Conservation (phyloP, 2,797 vertebrate genomes). For the Argya squamiceps region DNA sequence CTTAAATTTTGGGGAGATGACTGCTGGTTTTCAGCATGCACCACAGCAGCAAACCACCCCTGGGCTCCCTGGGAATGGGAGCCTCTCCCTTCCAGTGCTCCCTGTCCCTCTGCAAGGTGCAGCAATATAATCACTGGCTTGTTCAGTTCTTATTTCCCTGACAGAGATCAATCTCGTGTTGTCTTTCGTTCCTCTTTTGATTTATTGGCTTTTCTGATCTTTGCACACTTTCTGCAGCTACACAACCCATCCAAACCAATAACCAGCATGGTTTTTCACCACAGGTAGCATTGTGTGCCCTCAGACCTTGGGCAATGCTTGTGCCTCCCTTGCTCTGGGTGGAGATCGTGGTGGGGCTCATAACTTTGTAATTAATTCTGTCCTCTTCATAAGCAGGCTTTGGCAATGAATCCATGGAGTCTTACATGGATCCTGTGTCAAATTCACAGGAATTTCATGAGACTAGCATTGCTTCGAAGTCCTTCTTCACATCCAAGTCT, state of each 20-base stretch:
- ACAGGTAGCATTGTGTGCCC: accelerated
- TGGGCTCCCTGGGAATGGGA: not conserved
- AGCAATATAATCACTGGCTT: not conserved
- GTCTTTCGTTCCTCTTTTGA: not conserved
- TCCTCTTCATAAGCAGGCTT: not conserved
- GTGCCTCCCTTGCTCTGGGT: not conserved
- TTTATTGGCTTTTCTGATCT: not conserved
- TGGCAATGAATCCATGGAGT: not conserved
- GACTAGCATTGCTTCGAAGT: not conserved
- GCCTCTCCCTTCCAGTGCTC: not conserved
- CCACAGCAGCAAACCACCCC: not conserved
- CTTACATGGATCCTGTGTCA: accelerated
- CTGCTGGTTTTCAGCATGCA: not conserved
- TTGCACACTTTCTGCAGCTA: not conserved
- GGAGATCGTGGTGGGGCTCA: not conserved
- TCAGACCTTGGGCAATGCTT: not conserved
- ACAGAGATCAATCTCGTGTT: not conserved
- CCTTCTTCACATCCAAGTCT: not conserved
- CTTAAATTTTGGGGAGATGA: accelerated
- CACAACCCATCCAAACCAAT: not conserved
- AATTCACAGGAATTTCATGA: accelerated
- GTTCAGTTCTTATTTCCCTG: not conserved
- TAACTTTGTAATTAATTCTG: not conserved
- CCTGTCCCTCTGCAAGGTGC: not conserved
- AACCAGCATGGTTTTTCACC: not conserved